phyloP scores from a whole-genome alignment of 1,140 invertebrate genomes.

The Psix sp. region DNA sequence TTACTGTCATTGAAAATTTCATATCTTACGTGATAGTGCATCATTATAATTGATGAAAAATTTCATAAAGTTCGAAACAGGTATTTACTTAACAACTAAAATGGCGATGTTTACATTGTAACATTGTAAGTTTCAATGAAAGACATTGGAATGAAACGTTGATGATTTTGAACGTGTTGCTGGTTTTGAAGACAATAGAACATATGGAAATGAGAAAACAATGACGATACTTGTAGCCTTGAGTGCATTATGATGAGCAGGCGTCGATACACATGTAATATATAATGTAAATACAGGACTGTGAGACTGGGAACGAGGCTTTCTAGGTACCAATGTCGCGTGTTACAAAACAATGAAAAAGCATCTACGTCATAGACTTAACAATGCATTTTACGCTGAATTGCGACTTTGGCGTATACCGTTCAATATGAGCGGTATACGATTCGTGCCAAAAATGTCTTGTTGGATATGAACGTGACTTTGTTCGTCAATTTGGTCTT shows the following conservation, averaged over 20 bases:
- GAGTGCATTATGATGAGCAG: slow-evolving; percentile 10
- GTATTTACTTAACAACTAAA: too few species aligned
- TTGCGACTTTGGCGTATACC: slow-evolving; percentile 51
- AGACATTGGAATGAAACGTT: too few species aligned
- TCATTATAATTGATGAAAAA: too few species aligned
- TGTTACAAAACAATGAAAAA: slow-evolving; percentile 67
- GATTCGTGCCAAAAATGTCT: slow-evolving; percentile 55
- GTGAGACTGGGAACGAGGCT: slow-evolving; percentile 50
- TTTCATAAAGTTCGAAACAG: too few species aligned
- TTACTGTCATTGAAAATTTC: too few species aligned
- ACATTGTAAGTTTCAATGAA: too few species aligned
- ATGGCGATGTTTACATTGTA: too few species aligned
- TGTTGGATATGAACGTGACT: slow-evolving; percentile 32
- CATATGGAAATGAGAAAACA: too few species aligned
- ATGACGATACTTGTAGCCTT: too few species aligned
- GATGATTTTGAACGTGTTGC: too few species aligned
- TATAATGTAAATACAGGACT: slow-evolving; percentile 59
- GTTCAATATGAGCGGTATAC: slow-evolving; percentile 48
- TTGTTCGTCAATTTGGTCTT: slow-evolving; percentile 7
- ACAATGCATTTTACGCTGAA: slow-evolving; percentile 64
- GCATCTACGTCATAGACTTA: slow-evolving; percentile 70
- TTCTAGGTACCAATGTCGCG: slow-evolving; percentile 61
- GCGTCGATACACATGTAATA: slow-evolving; percentile 56
- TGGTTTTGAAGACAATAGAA: too few species aligned
- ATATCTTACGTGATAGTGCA: too few species aligned